Percentiles rank a stretch among this genome's conserved stretches.
Conservation (phyloP, 1,140 invertebrate genomes). For the Pachyrhynchus sulphureomaculatus region DNA sequence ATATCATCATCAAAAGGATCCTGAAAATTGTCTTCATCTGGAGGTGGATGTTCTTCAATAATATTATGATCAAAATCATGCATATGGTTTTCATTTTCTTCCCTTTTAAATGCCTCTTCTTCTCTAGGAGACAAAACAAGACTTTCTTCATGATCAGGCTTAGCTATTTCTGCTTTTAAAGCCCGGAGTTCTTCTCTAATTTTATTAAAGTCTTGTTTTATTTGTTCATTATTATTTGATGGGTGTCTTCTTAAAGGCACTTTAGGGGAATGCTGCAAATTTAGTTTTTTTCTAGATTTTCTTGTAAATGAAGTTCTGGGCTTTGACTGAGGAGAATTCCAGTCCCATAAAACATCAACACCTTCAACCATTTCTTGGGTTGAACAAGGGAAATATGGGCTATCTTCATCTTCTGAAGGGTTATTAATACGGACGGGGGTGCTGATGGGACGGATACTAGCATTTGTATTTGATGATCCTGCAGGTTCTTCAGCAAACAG, state of each 20-base stretch:
- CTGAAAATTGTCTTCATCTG: constrained; percentile 23
- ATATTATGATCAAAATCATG: background rate
- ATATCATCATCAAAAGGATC: constrained; percentile 46
- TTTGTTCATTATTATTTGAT: constrained; percentile 34
- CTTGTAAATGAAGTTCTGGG: constrained; percentile 25
- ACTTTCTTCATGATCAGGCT: constrained; percentile 39
- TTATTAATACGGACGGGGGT: constrained; percentile 8
- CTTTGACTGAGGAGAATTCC: constrained; percentile 46
- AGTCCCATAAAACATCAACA: constrained; percentile 48
- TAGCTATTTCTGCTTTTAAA: constrained; percentile 42
- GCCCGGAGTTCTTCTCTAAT: constrained; percentile 43
- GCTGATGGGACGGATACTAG: background rate
- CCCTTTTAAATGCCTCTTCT: constrained; percentile 35
- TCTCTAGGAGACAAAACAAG: constrained; percentile 36
- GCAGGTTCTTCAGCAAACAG: background rate
- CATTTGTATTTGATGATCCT: background rate
- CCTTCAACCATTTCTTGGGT: constrained; percentile 45
- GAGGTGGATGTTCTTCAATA: constrained; percentile 4
- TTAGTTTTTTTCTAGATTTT: constrained; percentile 33
- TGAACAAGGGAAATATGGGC: constrained; percentile 29
- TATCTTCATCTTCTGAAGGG: constrained; percentile 26
- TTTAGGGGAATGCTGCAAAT: constrained; percentile 39
- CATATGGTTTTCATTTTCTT: background rate
- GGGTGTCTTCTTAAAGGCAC: constrained; percentile 35
- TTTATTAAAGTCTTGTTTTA: constrained; percentile 42